These are phyloP conservation scores for Panulirus ornatus DNA, from an alignment of 1,140 invertebrate species.

Conservation along the genomic window DNA sequence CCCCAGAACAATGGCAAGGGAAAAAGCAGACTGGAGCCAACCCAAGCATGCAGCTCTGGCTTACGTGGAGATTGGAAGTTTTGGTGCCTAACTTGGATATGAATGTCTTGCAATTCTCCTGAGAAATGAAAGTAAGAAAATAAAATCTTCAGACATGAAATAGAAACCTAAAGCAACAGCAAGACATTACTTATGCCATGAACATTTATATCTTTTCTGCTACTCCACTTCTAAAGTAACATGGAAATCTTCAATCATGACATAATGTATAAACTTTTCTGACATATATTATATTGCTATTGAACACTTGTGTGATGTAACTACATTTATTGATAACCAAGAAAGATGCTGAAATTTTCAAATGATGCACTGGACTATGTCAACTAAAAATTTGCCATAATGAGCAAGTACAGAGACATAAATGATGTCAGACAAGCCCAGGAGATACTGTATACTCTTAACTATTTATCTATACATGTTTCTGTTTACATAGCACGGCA, in stretches of 20 bases:
- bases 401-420: background rate
- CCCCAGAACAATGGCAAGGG: background rate
- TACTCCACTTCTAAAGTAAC: too few species aligned
- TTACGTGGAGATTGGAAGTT: slow-evolving; percentile 71
- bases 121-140: slow-evolving; percentile 69
- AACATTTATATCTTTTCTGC: too few species aligned
- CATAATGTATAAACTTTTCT: background rate
- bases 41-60: slow-evolving; percentile 57
- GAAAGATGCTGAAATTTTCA: background rate
- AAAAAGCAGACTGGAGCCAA: slow-evolving; percentile 19
- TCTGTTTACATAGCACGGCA: too few species aligned
- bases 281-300: background rate
- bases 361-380: background rate
- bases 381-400: background rate
- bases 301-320: background rate
- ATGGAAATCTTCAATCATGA: too few species aligned
- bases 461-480: too few species aligned
- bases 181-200: background rate
- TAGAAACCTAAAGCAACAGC: background rate
- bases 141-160: slow-evolving; percentile 6
- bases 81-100: slow-evolving; percentile 72
- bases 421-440: background rate
- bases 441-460: background rate
- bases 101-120: slow-evolving; percentile 71
- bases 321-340: background rate